Evolutionary conservation across 2,797 vertebrate species (phyloP).

Genomic region (Aselliscus stoliczkanus): DNA sequence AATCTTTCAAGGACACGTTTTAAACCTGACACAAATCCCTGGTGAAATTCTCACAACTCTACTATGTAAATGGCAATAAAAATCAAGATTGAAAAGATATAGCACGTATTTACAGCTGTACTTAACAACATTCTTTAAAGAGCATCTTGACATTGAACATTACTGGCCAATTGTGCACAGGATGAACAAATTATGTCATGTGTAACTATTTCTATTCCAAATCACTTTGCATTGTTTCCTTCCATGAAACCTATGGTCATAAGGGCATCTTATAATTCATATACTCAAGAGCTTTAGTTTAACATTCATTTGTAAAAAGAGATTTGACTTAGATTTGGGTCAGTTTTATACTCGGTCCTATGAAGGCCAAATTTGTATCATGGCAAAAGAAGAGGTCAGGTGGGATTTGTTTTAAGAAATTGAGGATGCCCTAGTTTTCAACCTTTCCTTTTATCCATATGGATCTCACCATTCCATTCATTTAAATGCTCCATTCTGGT

Average conservation of each 20-base stretch:
- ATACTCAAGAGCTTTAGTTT: neutral
- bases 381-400: conserved; percentile 3
- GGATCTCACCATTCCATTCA: neutral
- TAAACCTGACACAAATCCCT: conserved; percentile 16
- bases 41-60: conserved; percentile 28
- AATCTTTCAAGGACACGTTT: conserved; percentile 46
- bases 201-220: conserved; percentile 28
- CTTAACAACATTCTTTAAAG: conserved; percentile 11
- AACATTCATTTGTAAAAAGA: conserved; percentile 48
- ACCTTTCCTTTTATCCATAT: conserved; percentile 35
- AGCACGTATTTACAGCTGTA: conserved; percentile 41
- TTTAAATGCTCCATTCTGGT: conserved; percentile 15
- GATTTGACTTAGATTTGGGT: neutral
- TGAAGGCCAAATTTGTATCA: conserved; percentile 38
- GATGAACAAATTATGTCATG: neutral
- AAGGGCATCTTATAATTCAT: conserved; percentile 43
- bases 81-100: conserved; percentile 42
- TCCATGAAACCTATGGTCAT: neutral
- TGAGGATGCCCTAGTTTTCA: neutral
- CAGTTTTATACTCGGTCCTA: conserved; percentile 40
- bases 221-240: conserved; percentile 22
- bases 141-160: conserved; percentile 55
- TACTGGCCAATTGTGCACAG: neutral
- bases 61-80: conserved; percentile 32
- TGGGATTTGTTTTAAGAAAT: conserved; percentile 54